Conservation (phyloP, 2,113 vertebrate species). For the Puntigrus tetrazona region DNA sequence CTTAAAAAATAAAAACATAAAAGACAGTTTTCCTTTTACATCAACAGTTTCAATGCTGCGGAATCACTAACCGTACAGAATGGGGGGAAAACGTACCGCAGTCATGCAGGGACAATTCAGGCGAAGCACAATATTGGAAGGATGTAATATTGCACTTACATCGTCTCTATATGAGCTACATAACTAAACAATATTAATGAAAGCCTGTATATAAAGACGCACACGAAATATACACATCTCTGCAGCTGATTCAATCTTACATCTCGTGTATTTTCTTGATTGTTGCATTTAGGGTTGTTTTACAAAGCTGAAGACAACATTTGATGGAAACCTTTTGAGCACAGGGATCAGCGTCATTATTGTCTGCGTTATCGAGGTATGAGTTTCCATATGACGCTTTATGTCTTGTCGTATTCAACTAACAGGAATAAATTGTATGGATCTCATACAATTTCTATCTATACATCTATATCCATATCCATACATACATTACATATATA, state of each 20-base stretch:
- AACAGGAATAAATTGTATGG: neutral
- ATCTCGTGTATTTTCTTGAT: neutral
- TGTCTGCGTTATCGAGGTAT: conserved; percentile 77
- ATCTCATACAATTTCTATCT: too few species aligned
- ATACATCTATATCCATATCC: too few species aligned
- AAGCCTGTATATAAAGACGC: neutral
- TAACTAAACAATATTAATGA: neutral
- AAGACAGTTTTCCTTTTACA: neutral
- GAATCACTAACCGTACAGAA: conserved; percentile 52
- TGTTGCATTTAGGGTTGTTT: conserved; percentile 69
- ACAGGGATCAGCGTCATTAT: conserved; percentile 72
- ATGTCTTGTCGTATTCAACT: neutral
- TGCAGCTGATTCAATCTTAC: neutral
- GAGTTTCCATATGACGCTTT: neutral
- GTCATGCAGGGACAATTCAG: conserved; percentile 37
- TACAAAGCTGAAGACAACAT: rapidly evolving
- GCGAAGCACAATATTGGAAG: rapidly evolving
- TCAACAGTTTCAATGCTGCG: conserved; percentile 72
- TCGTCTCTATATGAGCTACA: neutral
- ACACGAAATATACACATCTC: neutral
- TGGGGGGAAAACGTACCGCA: conserved; percentile 31
- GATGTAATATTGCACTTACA: conserved; percentile 51
- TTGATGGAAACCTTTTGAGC: conserved; percentile 69
- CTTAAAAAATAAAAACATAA: too few species aligned
- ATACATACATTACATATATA: too few species aligned